A percentile compares a stretch with the other conserved stretches of the same genome.
phyloP scores from a whole-genome alignment of 2,888 invertebrate genomes.

The Leptinotarsa juncta region DNA sequence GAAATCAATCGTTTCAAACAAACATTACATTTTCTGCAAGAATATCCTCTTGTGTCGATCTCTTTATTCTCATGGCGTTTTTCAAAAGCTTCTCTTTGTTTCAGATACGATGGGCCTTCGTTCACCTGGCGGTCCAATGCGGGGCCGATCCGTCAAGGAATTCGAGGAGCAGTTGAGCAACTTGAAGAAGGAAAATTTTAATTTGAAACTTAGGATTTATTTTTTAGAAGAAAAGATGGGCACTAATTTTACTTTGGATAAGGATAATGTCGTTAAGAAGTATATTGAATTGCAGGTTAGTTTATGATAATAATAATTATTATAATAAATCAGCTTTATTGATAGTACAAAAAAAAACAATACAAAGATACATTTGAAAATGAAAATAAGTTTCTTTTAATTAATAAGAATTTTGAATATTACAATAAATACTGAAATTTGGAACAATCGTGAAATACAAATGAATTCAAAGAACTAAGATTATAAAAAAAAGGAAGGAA shows the following conservation, averaged over 20 bases:
- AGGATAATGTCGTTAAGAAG: constrained; percentile 76
- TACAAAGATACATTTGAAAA: too few relatives aligned
- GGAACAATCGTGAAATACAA: too few relatives aligned
- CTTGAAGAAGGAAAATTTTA: constrained; percentile 91
- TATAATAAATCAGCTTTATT: too few relatives aligned
- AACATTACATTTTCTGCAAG: too few relatives aligned
- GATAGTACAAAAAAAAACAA: too few relatives aligned
- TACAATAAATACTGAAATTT: too few relatives aligned
- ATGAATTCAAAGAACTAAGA: too few relatives aligned
- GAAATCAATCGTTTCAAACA: too few relatives aligned
- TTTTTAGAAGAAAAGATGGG: constrained; percentile 88
- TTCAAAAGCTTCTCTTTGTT: constrained; percentile 36
- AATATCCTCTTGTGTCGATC: too few relatives aligned
- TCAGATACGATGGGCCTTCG: constrained; percentile 58
- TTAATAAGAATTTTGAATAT: too few relatives aligned
- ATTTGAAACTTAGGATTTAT: constrained; percentile 89
- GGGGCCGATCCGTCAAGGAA: constrained; percentile 83
- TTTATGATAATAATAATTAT: constrained; percentile 7
- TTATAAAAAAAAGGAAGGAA: too few relatives aligned
- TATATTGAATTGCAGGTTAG: constrained; percentile 75
- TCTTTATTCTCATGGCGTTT: neutral
- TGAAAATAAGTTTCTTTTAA: neutral
- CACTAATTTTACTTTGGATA: constrained; percentile 72
- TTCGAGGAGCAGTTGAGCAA: constrained; percentile 87
- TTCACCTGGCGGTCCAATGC: constrained; percentile 57